These are phyloP conservation scores for Rhopilema esculentum DNA, from an alignment of 30 jellyfish, hydroid and myxozoan species.

Conservation along the genomic window DNA sequence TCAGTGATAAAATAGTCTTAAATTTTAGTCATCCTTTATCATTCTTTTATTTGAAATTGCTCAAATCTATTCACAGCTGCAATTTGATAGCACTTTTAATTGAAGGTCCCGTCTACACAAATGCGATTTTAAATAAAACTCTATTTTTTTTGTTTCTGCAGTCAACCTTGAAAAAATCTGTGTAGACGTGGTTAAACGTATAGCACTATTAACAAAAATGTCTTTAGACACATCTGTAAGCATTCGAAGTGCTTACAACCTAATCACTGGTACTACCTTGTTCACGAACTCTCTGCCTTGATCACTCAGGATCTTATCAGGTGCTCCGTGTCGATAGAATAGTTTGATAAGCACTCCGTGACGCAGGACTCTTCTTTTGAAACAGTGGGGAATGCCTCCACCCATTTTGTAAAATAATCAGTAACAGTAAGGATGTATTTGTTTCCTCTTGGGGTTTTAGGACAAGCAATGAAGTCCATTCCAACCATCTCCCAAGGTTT, in stretches of 20 bases:
- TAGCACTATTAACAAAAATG: background rate
- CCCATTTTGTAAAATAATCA: conserved; percentile 59
- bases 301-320: conserved; percentile 52
- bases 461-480: background rate
- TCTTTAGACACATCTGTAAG: background rate
- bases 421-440: conserved; percentile 31
- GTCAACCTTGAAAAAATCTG: background rate
- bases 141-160: background rate
- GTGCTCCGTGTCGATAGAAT: conserved; percentile 64
- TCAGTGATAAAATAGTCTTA: background rate
- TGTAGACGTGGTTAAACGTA: background rate
- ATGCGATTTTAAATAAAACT: background rate
- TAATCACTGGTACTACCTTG: background rate
- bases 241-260: background rate
- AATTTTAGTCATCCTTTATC: background rate
- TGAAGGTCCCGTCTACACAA: background rate
- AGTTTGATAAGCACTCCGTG: conserved; percentile 60
- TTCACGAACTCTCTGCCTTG: conserved; percentile 75
- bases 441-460: conserved; percentile 17
- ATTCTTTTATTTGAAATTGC: background rate
- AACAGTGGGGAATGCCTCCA: conserved; percentile 44
- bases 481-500: conserved; percentile 22
- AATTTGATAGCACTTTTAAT: background rate
- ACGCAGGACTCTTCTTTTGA: conserved; percentile 51
- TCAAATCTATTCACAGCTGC: background rate